A percentile compares a stretch with the other conserved stretches of the same genome.
Conservation (phyloP, 2,797 vertebrate genomes). For the Schizopygopsis malacanthus region DNA sequence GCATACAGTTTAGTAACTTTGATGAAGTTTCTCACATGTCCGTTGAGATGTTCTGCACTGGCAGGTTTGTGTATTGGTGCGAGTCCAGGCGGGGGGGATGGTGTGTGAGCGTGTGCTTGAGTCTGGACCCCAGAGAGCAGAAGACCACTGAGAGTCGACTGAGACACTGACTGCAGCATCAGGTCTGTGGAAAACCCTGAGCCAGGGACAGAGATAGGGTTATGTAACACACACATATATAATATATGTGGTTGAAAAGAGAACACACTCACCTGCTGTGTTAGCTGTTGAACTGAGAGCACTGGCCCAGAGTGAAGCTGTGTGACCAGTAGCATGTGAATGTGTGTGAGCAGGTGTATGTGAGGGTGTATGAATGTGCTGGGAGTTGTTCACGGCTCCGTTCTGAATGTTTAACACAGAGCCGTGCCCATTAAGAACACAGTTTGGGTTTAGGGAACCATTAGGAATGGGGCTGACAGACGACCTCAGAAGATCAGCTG, state of each 20-base stretch:
- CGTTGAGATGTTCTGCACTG: constrained; percentile 68
- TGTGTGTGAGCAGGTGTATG: constrained; percentile 18
- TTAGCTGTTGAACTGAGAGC: constrained; percentile 81
- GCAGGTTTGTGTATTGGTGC: constrained; percentile 91
- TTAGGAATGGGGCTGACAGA: constrained; percentile 83
- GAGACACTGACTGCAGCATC: constrained; percentile 93
- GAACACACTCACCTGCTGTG: constrained; percentile 81
- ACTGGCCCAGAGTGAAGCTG: constrained; percentile 89
- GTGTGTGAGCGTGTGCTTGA: constrained; percentile 71
- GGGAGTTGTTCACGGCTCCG: constrained; percentile 88
- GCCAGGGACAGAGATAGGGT: constrained; percentile 8
- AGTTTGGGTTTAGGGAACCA: constrained; percentile 83
- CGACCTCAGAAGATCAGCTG: constrained; percentile 89
- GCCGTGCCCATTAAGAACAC: constrained; percentile 83
- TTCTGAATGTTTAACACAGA: constrained; percentile 80
- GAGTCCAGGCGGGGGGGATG: constrained; percentile 94
- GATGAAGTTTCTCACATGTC: constrained; percentile 51
- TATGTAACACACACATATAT: background rate
- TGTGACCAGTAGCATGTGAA: constrained; percentile 70
- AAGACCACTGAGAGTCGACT: constrained; percentile 92
- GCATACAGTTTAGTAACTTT: background rate
- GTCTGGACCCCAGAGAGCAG: constrained; percentile 90
- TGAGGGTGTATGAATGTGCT: constrained; percentile 74
- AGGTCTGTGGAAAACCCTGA: constrained; percentile 92
- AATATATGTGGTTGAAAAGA: background rate